Evolutionary conservation across 2,797 vertebrate species (phyloP).

Genomic region (Dryobates pubescens): DNA sequence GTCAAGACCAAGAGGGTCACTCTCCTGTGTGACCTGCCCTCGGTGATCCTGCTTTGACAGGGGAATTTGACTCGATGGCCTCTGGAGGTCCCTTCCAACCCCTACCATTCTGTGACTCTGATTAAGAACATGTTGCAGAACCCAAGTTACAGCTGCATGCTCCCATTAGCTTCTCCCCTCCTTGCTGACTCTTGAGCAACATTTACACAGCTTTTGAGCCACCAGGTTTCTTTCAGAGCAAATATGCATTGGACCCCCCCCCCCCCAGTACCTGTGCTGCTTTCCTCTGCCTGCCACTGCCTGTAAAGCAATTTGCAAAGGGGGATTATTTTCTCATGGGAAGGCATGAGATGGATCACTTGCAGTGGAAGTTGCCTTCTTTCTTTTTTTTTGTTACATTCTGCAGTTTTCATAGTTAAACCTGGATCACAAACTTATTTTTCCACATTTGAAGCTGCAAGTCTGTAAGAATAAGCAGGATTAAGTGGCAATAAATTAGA

Average conservation of each 20-base stretch:
- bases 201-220: rapidly evolving
- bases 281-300: neutral
- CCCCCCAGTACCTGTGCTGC: neutral
- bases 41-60: no score
- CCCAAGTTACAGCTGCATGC: rapidly evolving
- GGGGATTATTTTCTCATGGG: neutral
- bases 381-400: neutral
- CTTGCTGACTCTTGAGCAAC: neutral
- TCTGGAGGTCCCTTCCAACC: no score
- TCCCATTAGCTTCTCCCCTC: neutral
- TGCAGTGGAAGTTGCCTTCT: neutral
- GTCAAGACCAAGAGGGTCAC: no score
- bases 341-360: neutral
- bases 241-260: neutral
- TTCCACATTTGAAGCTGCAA: neutral
- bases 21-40: no score
- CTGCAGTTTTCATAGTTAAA: neutral
- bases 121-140: neutral
- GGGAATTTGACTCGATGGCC: no score
- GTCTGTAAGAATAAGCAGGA: neutral
- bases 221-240: neutral
- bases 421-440: neutral
- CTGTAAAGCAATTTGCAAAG: neutral
- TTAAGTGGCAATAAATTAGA: conserved; percentile 1
- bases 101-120: no score